A percentile compares a stretch with the other conserved stretches of the same genome.
Conservation (phyloP, 2,888 invertebrate genomes). For the Listrodromus nycthemerus region DNA sequence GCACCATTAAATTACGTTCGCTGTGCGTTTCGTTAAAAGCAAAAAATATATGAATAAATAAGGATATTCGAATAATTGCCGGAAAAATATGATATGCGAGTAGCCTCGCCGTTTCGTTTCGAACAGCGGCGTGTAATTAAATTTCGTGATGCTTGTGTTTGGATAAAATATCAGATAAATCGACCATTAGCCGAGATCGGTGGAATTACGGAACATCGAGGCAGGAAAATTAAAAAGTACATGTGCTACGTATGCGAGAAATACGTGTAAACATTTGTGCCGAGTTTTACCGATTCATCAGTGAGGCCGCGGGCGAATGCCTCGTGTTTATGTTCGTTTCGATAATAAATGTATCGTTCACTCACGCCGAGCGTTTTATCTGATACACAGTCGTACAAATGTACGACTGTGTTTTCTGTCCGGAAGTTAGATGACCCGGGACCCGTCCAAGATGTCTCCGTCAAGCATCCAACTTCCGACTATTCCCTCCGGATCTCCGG, state of each 20-base stretch:
- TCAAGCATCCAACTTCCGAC: background rate
- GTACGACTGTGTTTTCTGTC: background rate
- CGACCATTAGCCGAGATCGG: background rate
- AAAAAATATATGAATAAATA: background rate
- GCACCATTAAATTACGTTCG: background rate
- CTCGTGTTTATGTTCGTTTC: background rate
- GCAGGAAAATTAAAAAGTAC: background rate
- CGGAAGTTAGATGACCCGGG: slow-evolving; percentile 3
- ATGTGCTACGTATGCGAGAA: background rate
- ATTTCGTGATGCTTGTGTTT: background rate
- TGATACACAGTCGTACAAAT: background rate
- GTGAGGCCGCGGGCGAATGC: no score
- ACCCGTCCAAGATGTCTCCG: background rate
- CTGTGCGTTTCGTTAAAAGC: background rate
- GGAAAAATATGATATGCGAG: background rate
- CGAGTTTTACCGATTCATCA: background rate
- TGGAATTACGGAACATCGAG: background rate
- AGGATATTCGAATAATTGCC: background rate
- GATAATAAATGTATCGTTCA: background rate
- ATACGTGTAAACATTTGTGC: background rate
- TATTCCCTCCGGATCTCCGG: background rate
- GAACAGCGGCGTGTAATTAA: background rate
- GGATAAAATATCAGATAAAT: slow-evolving; percentile 6
- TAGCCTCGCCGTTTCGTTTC: background rate
- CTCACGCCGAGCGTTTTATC: background rate